Base-by-base conservation (phyloP, 2,113 vertebrate species). In the Melanerpes formicivorus region DNA sequence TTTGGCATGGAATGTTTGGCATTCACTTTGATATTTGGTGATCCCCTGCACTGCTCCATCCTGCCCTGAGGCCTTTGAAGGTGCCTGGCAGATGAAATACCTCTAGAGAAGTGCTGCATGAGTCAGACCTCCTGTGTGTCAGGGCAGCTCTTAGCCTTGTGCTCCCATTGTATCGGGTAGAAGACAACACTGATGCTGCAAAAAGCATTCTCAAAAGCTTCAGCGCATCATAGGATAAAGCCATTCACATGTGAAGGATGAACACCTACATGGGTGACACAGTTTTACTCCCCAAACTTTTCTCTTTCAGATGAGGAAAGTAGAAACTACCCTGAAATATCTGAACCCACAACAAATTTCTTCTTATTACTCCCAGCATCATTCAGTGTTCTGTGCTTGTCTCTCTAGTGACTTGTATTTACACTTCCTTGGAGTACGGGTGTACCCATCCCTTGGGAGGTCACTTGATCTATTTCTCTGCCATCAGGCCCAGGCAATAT, bases 131-230 rank as follows among this genome's bases (percentile, higher is more conserved):
- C 34, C 32, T 26, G 14, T 55, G 13, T 0, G 0, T 1, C 19
- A 13, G 46, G 26, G 66, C 71, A 87, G 72, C 72, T 65, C 1
- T 0, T 23, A 52, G 54, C 63, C 21, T 2, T 0, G 1, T 7
- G 26, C 19, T 60, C 50, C 80, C 0, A 0, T 34, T 26, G 32
- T 1, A 25, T 55, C 27, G 11, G 62, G 34, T 1, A 62, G 11
- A 3, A 5, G 52, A 6, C 14, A 69, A 44, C 63, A 14, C 1
- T 2, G 26, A 2, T 5, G 23, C 54, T 25, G 42, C 40, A 26
- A 72, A 40, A 12, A 66, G 8, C 34, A 10, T 19, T 37, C 63
- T 18, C 29, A 8, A 23, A 56, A 73, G 40, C 27, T 72, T 34
- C 63, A 52, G 3, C n/a, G 5, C 34, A 3, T 42, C 1, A 1